Evolutionary conservation across 2,113 vertebrate genomes (phyloP).

Genomic region (Gymnocephalus cernua): DNA sequence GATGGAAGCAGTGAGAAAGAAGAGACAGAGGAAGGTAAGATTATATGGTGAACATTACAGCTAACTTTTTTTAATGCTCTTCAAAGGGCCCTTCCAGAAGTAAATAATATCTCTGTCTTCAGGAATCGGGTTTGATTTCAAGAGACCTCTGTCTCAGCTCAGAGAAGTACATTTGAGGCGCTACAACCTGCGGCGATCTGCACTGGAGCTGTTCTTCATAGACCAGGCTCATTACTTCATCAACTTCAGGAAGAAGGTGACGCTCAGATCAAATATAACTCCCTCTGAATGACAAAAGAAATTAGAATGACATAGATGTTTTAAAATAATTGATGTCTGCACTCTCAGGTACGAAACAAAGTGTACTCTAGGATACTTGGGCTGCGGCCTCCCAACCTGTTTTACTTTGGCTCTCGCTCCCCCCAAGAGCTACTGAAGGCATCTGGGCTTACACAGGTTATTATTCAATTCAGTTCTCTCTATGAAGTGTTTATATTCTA

Average conservation of each 20-base stretch:
- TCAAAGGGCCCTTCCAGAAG: neutral
- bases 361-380: constrained; percentile 94
- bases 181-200: constrained; percentile 96
- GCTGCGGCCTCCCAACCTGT: constrained; percentile 89
- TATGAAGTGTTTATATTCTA: neutral
- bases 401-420: constrained; percentile 92
- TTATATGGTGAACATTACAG: neutral
- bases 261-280: neutral
- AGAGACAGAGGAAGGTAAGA: constrained; percentile 94
- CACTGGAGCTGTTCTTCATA: constrained; percentile 97
- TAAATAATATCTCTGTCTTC: constrained; percentile 26
- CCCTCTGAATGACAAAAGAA: neutral
- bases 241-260: constrained; percentile 94
- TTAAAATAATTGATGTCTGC: neutral
- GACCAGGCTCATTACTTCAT: constrained; percentile 98
- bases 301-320: neutral
- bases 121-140: constrained; percentile 97
- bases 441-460: constrained; percentile 96
- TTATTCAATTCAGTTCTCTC: neutral
- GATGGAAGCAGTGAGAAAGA: constrained; percentile 93
- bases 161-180: constrained; percentile 95
- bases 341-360: constrained; percentile 91
- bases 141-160: constrained; percentile 92
- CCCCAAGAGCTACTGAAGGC: constrained; percentile 96
- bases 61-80: neutral